These are phyloP conservation scores for Sardinella longiceps DNA, from an alignment of 2,797 vertebrate species.

Conservation along the genomic window DNA sequence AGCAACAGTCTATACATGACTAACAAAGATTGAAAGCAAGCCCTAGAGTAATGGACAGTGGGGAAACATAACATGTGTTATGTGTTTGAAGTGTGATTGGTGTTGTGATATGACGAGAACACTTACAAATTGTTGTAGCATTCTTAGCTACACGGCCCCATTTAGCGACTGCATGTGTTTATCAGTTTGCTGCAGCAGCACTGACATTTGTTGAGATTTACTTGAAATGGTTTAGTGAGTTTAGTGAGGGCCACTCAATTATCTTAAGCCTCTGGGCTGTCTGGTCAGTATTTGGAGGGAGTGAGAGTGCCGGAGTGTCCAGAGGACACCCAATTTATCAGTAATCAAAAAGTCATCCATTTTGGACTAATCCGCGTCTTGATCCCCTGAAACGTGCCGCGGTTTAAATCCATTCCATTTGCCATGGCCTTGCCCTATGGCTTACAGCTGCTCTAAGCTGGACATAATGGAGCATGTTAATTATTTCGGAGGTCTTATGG, in stretches of 20 bases:
- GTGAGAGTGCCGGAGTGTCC: conserved; percentile 29
- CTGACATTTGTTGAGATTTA: conserved; percentile 19
- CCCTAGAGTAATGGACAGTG: background rate
- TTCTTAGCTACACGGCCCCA: background rate
- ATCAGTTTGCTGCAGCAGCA: background rate
- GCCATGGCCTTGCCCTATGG: conserved; percentile 37
- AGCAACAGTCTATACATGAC: background rate
- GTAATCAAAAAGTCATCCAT: conserved; percentile 35
- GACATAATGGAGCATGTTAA: conserved; percentile 14
- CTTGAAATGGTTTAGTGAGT: conserved; percentile 1
- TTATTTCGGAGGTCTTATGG: background rate
- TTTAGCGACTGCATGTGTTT: background rate
- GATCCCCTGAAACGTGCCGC: conserved; percentile 42
- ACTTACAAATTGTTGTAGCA: background rate
- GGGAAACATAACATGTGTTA: background rate
- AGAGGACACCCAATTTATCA: conserved; percentile 35
- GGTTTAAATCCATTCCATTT: conserved; percentile 35
- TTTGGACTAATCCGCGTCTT: conserved; percentile 34
- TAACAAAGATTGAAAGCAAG: background rate
- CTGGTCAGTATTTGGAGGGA: conserved; percentile 26
- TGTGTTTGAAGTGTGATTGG: background rate
- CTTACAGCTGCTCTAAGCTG: conserved; percentile 11
- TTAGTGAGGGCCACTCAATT: background rate
- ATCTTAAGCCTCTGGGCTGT: conserved; percentile 15
- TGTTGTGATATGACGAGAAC: background rate